Base-by-base conservation (phyloP, 2,888 invertebrate genomes). In the Congeria kusceri region DNA sequence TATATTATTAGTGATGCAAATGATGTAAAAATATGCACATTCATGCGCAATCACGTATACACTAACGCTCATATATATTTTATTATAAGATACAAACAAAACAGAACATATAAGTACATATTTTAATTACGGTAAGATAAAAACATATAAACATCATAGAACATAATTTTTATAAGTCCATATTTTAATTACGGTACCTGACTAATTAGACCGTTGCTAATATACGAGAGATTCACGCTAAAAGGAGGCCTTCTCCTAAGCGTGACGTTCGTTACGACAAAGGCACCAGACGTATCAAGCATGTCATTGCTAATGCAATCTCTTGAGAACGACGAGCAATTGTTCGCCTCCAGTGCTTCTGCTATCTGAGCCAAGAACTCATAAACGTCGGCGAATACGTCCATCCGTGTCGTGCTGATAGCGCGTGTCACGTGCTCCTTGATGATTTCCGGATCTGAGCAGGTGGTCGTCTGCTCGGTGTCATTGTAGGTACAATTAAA, bases 401-500 rank as follows among this genome's bases (percentile, higher is more conserved):
- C 46, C 25, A 69, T 58, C 0, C 7, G 46, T 53, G 61, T 46
- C 1, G 20, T 49, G 18, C 49, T 15, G 32, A 49, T 15, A 9
- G 49, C 49, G 18, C 20, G n/a, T 49, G 49, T 20, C 18, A 18
- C 4, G 49, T 49, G 18, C 49, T 49, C 15, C 15, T 18, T 49
- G n/a, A 49, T 20, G 18, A 49, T 5, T 9, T 49, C 49, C 18
- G 49, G 20, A 49, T 49, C 49, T 5, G 18, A 18, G 15, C 49
- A 49, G 5, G 5, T 5, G 3, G 20, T 15, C 49, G 18, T 49
- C 49, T 49, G n/a, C 49, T 49, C 49, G 3, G 71, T 64, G 13
- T 32, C 28, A 58, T 73, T 66, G 20, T 62, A 49, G n/a, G 69
- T 47, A 49, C 80, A 80, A 44, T 73, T 70, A 46, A 68, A 63